Percentiles rank a stretch among this genome's conserved stretches.
These are phyloP conservation scores for Oscheius sp. DNA, from an alignment of 1,140 invertebrate genomes.

Conservation along the genomic window DNA sequence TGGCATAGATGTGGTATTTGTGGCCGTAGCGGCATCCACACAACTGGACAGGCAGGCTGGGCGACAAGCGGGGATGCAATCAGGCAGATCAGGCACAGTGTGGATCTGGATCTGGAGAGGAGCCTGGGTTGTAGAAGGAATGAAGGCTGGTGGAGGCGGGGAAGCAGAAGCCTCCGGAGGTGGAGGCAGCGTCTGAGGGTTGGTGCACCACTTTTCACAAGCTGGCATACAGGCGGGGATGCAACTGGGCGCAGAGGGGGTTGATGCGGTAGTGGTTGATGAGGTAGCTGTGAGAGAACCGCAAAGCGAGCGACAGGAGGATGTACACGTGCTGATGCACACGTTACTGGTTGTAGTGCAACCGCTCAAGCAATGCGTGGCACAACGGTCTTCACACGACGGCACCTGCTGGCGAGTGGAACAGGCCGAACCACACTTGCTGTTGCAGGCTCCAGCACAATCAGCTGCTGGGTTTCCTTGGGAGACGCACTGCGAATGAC, in stretches of 20 bases:
- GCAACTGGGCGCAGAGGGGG: neutral
- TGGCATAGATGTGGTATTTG: conserved; percentile 5
- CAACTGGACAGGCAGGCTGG: conserved; percentile 20
- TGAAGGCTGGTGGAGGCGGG: too few species aligned
- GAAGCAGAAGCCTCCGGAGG: too few species aligned
- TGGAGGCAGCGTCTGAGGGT: neutral
- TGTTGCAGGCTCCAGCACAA: conserved; percentile 15
- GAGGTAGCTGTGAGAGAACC: conserved; percentile 9
- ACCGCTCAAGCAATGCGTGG: conserved; percentile 19
- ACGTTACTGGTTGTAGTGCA: conserved; percentile 11
- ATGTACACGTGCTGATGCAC: conserved; percentile 16
- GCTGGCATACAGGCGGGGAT: neutral
- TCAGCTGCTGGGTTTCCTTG: conserved; percentile 15
- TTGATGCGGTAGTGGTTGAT: conserved; percentile 19
- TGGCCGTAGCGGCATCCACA: conserved; percentile 1
- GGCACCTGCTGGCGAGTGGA: conserved; percentile 10
- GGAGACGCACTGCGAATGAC: conserved; percentile 32
- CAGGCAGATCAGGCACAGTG: neutral
- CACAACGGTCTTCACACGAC: conserved; percentile 25
- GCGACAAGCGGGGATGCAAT: conserved; percentile 23
- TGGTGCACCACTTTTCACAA: neutral
- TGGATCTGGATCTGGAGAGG: neutral
- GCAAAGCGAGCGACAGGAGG: conserved; percentile 14
- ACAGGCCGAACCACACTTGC: conserved; percentile 11
- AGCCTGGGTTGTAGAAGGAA: neutral